Conservation (phyloP, 2,888 invertebrate genomes). For the Hyles lineata region DNA sequence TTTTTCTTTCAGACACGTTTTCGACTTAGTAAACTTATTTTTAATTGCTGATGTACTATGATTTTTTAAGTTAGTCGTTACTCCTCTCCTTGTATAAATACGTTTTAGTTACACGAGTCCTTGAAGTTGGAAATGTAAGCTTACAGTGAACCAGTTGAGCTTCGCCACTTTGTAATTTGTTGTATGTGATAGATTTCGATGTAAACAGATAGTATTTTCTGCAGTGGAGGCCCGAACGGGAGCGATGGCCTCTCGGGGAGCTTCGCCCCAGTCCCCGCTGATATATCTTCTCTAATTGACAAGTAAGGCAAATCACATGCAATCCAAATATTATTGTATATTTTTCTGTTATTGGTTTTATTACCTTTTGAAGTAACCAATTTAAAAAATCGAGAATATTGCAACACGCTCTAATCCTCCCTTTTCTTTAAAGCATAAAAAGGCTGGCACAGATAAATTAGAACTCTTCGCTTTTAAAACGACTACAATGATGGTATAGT, state of each 20-base stretch:
- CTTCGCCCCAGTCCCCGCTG: constrained; percentile 76
- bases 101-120: background rate
- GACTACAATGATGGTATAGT: too few relatives aligned
- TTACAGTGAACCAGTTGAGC: background rate
- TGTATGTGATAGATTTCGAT: background rate
- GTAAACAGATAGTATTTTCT: constrained; percentile 31
- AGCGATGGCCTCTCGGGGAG: constrained; percentile 73
- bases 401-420: too few relatives aligned
- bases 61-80: background rate
- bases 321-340: background rate
- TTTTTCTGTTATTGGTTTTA: background rate
- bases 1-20: too few relatives aligned
- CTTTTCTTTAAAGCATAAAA: too few relatives aligned
- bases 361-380: too few relatives aligned
- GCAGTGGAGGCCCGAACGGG: constrained; percentile 75
- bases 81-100: background rate
- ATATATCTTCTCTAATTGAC: constrained; percentile 81
- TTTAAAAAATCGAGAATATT: too few relatives aligned
- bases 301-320: constrained; percentile 62
- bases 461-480: too few relatives aligned
- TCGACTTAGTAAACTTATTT: background rate
- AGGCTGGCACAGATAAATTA: too few relatives aligned
- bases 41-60: background rate
- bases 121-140: background rate
- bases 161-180: background rate